phyloP scores from a whole-genome alignment of 1,140 invertebrate genomes.

The Philopotamus ludificatus region DNA sequence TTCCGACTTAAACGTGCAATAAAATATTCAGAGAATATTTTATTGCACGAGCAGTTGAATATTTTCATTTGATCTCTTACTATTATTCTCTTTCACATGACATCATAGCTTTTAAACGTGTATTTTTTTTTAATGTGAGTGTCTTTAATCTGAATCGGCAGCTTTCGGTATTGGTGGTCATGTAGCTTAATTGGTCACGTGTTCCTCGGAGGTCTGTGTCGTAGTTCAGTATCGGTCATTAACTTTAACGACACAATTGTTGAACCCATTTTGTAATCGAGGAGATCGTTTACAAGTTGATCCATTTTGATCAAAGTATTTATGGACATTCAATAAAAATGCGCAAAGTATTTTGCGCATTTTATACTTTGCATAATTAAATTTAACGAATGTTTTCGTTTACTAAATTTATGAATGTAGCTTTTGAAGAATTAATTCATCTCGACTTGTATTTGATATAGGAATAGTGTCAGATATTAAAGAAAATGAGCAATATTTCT shows the following conservation, averaged over 20 bases:
- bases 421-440: no score
- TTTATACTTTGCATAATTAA: no score
- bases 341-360: no score
- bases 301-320: constrained; percentile 4
- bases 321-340: no score
- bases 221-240: not conserved
- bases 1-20: constrained; percentile 5
- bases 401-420: no score
- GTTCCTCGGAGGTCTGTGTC: not conserved
- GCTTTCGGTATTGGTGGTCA: not conserved
- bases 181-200: not conserved
- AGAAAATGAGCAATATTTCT: no score
- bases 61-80: not conserved
- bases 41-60: not conserved
- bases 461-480: no score
- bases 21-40: constrained; percentile 3
- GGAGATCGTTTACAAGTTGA: constrained; percentile 15
- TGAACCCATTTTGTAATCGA: constrained; percentile 13
- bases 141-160: not conserved
- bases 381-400: no score
- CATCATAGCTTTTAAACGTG: no score
- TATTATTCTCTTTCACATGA: not conserved
- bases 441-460: no score
- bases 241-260: constrained; percentile 9
- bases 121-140: no score